Percentiles rank a stretch among this genome's conserved stretches.
These are phyloP conservation scores for Kradibia gibbosae DNA, from an alignment of 1,140 invertebrate species.

Conservation along the genomic window DNA sequence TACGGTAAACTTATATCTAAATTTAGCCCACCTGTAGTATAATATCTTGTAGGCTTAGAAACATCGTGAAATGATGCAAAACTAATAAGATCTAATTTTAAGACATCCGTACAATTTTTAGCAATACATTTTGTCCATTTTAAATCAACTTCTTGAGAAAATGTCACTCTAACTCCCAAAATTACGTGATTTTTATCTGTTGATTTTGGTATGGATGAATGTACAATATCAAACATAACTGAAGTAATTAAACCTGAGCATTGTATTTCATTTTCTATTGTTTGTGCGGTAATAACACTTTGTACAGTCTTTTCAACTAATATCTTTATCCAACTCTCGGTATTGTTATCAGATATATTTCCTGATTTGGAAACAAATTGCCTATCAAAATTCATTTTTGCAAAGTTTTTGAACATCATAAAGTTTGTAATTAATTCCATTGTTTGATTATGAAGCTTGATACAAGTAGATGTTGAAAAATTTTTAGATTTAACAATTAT, in stretches of 20 bases:
- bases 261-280: conserved; percentile 59
- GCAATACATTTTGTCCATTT: conserved; percentile 61
- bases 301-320: conserved; percentile 64
- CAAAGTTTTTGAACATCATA: conserved; percentile 61
- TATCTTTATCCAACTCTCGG: conserved; percentile 75
- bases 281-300: conserved; percentile 56
- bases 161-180: conserved; percentile 63
- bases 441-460: conserved; percentile 69
- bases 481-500: conserved; percentile 58
- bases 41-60: conserved; percentile 71
- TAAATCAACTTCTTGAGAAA: conserved; percentile 60
- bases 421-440: conserved; percentile 54
- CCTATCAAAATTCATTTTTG: conserved; percentile 59
- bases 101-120: conserved; percentile 58
- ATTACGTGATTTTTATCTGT: conserved; percentile 65
- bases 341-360: conserved; percentile 70
- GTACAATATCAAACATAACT: conserved; percentile 73
- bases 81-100: conserved; percentile 62
- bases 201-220: conserved; percentile 63
- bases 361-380: conserved; percentile 76
- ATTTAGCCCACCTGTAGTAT: conserved; percentile 76
- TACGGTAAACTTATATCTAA: conserved; percentile 77
- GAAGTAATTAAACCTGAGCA: conserved; percentile 71
- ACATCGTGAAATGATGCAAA: conserved; percentile 78
- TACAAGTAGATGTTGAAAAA: conserved; percentile 68